Evolutionary conservation across 2,888 invertebrate species (phyloP).

Genomic region (Pristionchus fissidentatus): DNA sequence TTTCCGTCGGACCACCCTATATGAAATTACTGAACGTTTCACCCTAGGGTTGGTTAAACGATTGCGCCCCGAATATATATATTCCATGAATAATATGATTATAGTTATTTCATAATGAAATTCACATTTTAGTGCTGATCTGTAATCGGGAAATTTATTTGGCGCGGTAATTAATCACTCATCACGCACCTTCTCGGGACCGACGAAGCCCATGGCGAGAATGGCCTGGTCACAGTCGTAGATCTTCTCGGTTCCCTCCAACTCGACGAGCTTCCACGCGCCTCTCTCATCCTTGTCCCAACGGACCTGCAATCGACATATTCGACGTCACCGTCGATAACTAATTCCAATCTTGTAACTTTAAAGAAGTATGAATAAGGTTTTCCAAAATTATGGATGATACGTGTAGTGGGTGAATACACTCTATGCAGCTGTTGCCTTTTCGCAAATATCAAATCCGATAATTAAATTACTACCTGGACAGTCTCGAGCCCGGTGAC

Average conservation of each 20-base stretch:
- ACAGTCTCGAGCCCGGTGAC: constrained; percentile 91
- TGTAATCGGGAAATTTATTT: no score
- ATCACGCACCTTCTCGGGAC: constrained; percentile 71
- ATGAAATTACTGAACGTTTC: not conserved
- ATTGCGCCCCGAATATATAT: not conserved
- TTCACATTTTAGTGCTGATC: not conserved
- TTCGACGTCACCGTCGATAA: no score
- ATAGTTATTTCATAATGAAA: not conserved
- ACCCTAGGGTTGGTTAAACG: not conserved
- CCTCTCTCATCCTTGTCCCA: constrained; percentile 79
- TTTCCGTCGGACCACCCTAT: not conserved
- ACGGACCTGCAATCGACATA: constrained; percentile 10
- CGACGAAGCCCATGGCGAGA: constrained; percentile 94
- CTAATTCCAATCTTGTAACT: not conserved
- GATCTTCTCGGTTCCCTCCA: constrained; percentile 83
- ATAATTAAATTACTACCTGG: no score
- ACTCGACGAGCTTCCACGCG: constrained; percentile 93
- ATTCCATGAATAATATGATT: not conserved
- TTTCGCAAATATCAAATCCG: constrained; percentile 88
- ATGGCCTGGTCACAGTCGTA: constrained; percentile 90
- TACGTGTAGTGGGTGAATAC: not conserved
- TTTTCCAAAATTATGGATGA: not conserved
- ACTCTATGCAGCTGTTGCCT: constrained; percentile 74
- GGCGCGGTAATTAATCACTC: no score
- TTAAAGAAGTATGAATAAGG: not conserved